These are phyloP conservation scores for Parelbella ahira DNA, from an alignment of 2,888 invertebrate genomes.

Conservation along the genomic window DNA sequence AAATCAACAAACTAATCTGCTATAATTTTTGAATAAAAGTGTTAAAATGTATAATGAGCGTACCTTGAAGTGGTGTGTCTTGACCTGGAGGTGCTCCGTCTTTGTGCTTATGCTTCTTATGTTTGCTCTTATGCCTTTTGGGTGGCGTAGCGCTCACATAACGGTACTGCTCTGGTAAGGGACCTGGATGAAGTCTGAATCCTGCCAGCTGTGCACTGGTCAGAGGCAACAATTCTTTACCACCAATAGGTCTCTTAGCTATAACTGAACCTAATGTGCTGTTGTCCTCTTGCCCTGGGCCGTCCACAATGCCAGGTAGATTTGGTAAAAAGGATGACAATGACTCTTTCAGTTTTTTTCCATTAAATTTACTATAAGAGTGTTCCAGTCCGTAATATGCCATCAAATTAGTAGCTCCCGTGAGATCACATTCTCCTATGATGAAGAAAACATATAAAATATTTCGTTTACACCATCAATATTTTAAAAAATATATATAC, in stretches of 20 bases:
- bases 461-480: too few species aligned
- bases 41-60: not conserved
- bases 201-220: constrained; percentile 94
- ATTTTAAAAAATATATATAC: too few species aligned
- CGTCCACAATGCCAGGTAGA: constrained; percentile 96
- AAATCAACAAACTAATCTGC: too few species aligned
- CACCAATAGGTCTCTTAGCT: constrained; percentile 96
- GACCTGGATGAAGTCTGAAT: constrained; percentile 96
- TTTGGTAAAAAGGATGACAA: constrained; percentile 97
- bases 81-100: constrained; percentile 89
- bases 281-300: constrained; percentile 90
- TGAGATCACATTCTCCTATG: constrained; percentile 93
- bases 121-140: constrained; percentile 96
- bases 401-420: constrained; percentile 98
- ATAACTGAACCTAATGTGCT: constrained; percentile 96
- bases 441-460: too few species aligned
- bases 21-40: too few species aligned
- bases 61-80: constrained; percentile 87
- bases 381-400: constrained; percentile 97
- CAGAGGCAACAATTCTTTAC: constrained; percentile 90
- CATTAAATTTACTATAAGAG: constrained; percentile 98
- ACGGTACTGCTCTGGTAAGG: constrained; percentile 97
- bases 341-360: constrained; percentile 96
- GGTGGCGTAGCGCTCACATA: constrained; percentile 95
- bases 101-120: constrained; percentile 96